Evolutionary conservation across 2,888 invertebrate species (phyloP), one percentile per base, ranked within the genome.

Genomic region (Congeria kusceri): DNA sequence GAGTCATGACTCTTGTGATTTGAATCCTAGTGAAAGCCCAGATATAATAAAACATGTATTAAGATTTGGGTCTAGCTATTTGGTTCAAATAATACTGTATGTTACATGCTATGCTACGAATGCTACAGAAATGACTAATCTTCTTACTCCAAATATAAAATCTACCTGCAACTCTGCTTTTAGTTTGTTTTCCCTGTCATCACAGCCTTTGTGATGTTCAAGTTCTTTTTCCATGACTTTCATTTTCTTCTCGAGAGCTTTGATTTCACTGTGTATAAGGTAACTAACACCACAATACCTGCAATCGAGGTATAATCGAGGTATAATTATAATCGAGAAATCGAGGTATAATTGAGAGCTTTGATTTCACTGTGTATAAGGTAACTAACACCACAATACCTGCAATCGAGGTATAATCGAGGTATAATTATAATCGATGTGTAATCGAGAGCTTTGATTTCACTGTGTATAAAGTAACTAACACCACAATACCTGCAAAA

Each of bases 291-390:
- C 93, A 86, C 93, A 93, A 80, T 92, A 93, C 77, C 92, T 83
- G 88, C 25, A 65, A 67, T 15, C 32, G 11, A 32, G 11, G 32
- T 32, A 7, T 32, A 32, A 32, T 11, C n/a, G n/a, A n/a, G n/a
- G n/a, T n/a, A n/a, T n/a, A n/a, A n/a, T n/a, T n/a, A n/a, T n/a
- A n/a, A n/a, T n/a, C n/a, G n/a, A n/a, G n/a, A n/a, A n/a, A n/a
- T n/a, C n/a, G n/a, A n/a, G n/a, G n/a, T n/a, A n/a, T n/a, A n/a
- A n/a, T 93, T 93, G 66, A 93, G 79, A 7, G 89, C 89, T 83
- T 93, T 93, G 15, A 93, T 93, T 68, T 93, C 93, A 82, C 90
- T 92, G 83, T 93, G 93, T 61, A 93, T 93, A n/a, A 93, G 88
- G 71, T 93, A 93, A 74, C 93, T 93, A 0, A 93, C 93, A 4